Evolutionary conservation across 1,140 invertebrate species (phyloP).

Genomic region (Euschistus heros): DNA sequence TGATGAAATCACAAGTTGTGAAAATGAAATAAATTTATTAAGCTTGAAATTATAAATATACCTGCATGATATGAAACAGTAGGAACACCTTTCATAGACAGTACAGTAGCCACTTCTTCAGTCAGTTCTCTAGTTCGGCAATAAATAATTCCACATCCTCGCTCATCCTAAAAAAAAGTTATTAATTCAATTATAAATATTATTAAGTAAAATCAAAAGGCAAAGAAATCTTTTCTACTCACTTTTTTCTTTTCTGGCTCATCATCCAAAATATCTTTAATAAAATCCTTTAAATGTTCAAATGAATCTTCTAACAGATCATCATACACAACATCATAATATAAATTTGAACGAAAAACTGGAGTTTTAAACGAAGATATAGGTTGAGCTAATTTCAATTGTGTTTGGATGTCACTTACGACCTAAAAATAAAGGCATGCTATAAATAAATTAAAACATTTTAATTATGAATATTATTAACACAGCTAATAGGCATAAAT

Average conservation of each 20-base stretch:
- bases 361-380: conserved; percentile 46
- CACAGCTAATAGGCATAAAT: conserved; percentile 1
- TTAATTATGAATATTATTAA: neutral
- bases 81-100: conserved; percentile 43
- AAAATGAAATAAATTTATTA: too few species aligned
- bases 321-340: conserved; percentile 65
- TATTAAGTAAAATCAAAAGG: neutral
- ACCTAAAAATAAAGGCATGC: conserved; percentile 34
- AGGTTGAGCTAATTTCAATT: conserved; percentile 43
- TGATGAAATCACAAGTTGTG: too few species aligned
- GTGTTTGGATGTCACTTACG: conserved; percentile 45
- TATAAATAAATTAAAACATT: neutral
- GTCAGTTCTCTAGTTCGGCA: conserved; percentile 56
- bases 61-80: conserved; percentile 55
- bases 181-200: neutral
- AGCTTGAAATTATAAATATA: conserved; percentile 19
- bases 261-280: conserved; percentile 41
- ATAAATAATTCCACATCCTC: conserved; percentile 54
- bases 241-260: conserved; percentile 13
- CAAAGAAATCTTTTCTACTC: neutral
- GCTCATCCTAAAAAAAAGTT: conserved; percentile 30
- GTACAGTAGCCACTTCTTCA: conserved; percentile 44
- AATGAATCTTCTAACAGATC: conserved; percentile 67
- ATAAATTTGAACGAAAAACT: conserved; percentile 57
- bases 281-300: conserved; percentile 62